A percentile compares a stretch with the other conserved stretches of the same genome.
Evolutionary conservation across 2,113 vertebrate species (phyloP).

Genomic region (Oxygymnocypris stewartii): DNA sequence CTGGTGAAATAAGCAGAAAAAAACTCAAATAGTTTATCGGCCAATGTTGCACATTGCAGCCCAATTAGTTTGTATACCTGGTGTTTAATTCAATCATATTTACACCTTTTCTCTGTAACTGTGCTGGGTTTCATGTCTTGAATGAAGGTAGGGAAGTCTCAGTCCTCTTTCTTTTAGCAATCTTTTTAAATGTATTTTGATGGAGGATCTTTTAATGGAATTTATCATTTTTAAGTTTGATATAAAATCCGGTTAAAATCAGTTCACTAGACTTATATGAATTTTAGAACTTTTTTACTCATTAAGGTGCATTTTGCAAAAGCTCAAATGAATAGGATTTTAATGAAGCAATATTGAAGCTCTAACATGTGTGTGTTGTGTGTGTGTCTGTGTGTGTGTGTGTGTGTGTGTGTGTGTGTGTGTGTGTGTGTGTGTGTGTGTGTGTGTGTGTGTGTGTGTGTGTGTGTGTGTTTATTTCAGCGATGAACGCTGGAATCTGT

Average conservation of each 20-base stretch:
- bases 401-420: too few relatives aligned
- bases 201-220: neutral
- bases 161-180: neutral
- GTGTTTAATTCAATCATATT: neutral
- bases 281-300: neutral
- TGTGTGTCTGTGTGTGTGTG: too few relatives aligned
- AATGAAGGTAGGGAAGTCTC: neutral
- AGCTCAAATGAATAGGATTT: neutral
- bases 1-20: neutral
- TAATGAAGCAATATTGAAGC: neutral
- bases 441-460: too few relatives aligned
- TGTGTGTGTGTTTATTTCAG: slow-evolving; percentile 55
- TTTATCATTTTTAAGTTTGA: neutral
- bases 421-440: too few relatives aligned
- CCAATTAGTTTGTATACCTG: neutral
- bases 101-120: neutral
- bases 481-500: slow-evolving; percentile 75
- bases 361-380: slow-evolving; percentile 1
- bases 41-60: neutral
- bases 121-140: neutral
- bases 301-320: neutral
- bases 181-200: neutral
- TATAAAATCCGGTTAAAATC: neutral
- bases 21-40: neutral
- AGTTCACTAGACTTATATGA: neutral